phyloP scores from a whole-genome alignment of 2,888 invertebrate species.

The Cinara cedri region DNA sequence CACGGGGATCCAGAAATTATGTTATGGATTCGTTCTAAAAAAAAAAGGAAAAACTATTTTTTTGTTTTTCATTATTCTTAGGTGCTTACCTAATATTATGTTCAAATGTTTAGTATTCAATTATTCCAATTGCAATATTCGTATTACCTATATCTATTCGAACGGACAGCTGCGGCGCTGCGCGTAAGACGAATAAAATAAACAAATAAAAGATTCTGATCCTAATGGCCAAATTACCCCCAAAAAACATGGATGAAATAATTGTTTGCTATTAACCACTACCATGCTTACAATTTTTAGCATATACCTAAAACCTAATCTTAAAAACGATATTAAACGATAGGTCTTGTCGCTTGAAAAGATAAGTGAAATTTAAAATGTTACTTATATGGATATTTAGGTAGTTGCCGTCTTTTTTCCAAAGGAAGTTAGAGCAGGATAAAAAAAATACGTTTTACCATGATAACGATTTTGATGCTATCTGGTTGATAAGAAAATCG shows the following conservation, averaged over 20 bases:
- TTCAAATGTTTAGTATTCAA: too few relatives aligned
- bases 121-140: too few relatives aligned
- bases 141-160: too few relatives aligned
- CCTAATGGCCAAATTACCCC: constrained; percentile 7
- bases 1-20: background rate
- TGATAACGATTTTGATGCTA: constrained; percentile 11
- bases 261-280: background rate
- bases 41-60: too few relatives aligned
- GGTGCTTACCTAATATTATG: too few relatives aligned
- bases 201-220: too few relatives aligned
- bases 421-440: constrained; percentile 5
- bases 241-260: constrained; percentile 1
- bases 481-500: constrained; percentile 23
- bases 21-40: background rate
- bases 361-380: background rate
- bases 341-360: background rate
- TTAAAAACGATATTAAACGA: background rate
- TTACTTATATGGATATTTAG: too few relatives aligned
- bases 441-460: constrained; percentile 12
- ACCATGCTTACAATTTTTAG: constrained; percentile 1
- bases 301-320: too few relatives aligned
- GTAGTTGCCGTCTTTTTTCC: background rate
- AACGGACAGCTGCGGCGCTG: too few relatives aligned
- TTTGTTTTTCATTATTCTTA: too few relatives aligned
- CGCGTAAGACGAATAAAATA: too few relatives aligned